Base-by-base conservation (phyloP, 1,140 invertebrate species). In the Gryllus bimaculatus region DNA sequence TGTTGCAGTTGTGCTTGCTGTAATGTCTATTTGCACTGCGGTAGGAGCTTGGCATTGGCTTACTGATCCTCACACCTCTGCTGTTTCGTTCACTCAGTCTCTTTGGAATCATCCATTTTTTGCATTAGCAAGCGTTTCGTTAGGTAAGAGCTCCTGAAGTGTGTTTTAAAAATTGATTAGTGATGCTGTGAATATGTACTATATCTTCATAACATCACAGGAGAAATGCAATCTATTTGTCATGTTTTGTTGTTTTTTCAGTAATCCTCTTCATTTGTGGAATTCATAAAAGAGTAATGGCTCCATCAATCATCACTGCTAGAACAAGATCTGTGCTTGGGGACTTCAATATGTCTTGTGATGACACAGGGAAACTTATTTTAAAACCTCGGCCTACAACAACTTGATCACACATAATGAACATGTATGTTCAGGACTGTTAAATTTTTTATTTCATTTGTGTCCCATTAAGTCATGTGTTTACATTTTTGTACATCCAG, bases 311-410 rank as follows among this genome's bases (percentile, higher is more conserved):
- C 84, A 96, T 99, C 82, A 96, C 96, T 7, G 92, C 94, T 4
- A 88, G 97, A 81, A 96, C 96, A 47, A 88, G 96, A 74, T 91
- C 90, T 73, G 96, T 98, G 0, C 89, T 99, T 47, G 91, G 91
- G 54, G 96, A 98, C 86, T 99, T 98, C 85, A 98, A 98, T 85
- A 98, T 98, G 96, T 98, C 95, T 75, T 99, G 96, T 88, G 97
- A 98, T 87, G 96, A 99, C 84, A 96, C 95, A 78, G 96, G 96
- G 81, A 96, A 96, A 86, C 87, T 96, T 18, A 96, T 97, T 81
- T 85, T 96, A 0, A 95, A 95, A 85, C 95, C 95, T 8, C 85
- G 93, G 77, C 93, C 93, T 18, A 89, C 91, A 74, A 80, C 78
- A 48, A 76, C 75, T 26, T 79, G 73, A 77, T 48, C 54, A 66